Percentiles rank a stretch among this genome's conserved stretches.
phyloP scores from a whole-genome alignment of 2,888 invertebrate genomes.

The Hermodice carunculata region DNA sequence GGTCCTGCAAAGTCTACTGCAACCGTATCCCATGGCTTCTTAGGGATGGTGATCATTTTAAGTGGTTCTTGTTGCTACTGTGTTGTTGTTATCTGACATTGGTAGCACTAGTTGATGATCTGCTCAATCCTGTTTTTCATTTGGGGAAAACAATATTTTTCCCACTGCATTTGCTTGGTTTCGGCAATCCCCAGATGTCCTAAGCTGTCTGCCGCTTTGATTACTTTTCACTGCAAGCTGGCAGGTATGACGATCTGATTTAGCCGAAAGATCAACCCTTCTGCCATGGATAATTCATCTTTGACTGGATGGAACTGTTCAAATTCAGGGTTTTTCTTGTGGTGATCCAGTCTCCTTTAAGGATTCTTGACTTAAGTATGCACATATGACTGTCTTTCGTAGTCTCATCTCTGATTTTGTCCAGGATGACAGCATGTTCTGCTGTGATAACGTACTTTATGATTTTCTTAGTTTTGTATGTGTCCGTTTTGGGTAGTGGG shows the following conservation, averaged over 20 bases:
- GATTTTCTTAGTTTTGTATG: too few species aligned
- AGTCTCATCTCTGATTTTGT: too few species aligned
- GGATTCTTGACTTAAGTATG: too few species aligned
- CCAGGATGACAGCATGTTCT: too few species aligned
- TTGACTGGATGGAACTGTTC: too few species aligned
- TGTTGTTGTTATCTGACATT: slow-evolving; percentile 29
- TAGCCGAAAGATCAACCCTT: neutral
- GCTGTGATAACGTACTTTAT: too few species aligned
- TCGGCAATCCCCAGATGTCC: slow-evolving; percentile 28
- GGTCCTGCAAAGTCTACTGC: slow-evolving; percentile 17
- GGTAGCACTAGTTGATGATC: slow-evolving; percentile 17
- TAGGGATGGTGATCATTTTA: slow-evolving; percentile 25
- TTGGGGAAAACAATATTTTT: slow-evolving; percentile 24
- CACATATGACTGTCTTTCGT: too few species aligned
- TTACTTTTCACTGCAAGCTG: neutral
- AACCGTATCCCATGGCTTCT: slow-evolving; percentile 16
- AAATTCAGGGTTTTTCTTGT: too few species aligned
- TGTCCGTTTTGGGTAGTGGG: slow-evolving; percentile 15
- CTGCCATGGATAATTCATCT: neutral
- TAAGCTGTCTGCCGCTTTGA: slow-evolving; percentile 13
- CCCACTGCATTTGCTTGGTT: neutral
- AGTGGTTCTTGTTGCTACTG: slow-evolving; percentile 22
- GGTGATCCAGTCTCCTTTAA: too few species aligned
- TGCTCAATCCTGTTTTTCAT: slow-evolving; percentile 27
- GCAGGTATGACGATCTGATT: neutral